Evolutionary conservation across 2,797 vertebrate genomes (phyloP).

Genomic region (Picus viridis): DNA sequence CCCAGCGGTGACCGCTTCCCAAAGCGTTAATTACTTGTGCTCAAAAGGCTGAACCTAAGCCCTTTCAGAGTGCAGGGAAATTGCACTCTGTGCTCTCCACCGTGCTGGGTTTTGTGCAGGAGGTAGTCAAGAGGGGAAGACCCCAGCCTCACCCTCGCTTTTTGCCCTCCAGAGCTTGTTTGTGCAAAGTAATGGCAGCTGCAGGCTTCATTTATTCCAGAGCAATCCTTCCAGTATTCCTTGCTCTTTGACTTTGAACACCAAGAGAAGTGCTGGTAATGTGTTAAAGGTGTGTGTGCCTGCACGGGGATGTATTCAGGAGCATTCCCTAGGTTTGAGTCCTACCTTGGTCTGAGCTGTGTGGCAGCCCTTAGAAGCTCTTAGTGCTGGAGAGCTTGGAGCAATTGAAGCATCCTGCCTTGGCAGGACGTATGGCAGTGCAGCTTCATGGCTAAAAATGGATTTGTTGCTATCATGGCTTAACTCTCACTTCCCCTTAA

Average conservation of each 20-base stretch:
- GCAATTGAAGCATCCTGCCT: background rate
- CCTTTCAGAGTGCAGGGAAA: background rate
- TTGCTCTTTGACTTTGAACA: background rate
- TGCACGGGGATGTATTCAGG: background rate
- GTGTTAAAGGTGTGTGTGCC: background rate
- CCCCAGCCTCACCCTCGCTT: background rate
- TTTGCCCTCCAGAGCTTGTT: background rate
- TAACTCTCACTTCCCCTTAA: background rate
- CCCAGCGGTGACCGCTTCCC: background rate
- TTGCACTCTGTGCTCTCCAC: background rate
- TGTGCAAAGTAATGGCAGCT: background rate
- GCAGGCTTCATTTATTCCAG: background rate
- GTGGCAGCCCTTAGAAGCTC: background rate
- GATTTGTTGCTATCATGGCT: background rate
- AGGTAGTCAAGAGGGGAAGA: background rate
- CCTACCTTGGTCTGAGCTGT: background rate
- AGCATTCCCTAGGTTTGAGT: background rate
- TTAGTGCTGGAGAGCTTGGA: background rate
- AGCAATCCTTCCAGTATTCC: background rate
- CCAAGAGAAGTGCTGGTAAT: background rate
- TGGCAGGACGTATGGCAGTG: background rate
- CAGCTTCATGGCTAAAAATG: background rate
- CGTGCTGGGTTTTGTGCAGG: background rate
- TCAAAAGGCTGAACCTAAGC: background rate
- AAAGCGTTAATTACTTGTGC: background rate